phyloP scores from a whole-genome alignment of 2,113 vertebrate species.

The Alethe castanea region DNA sequence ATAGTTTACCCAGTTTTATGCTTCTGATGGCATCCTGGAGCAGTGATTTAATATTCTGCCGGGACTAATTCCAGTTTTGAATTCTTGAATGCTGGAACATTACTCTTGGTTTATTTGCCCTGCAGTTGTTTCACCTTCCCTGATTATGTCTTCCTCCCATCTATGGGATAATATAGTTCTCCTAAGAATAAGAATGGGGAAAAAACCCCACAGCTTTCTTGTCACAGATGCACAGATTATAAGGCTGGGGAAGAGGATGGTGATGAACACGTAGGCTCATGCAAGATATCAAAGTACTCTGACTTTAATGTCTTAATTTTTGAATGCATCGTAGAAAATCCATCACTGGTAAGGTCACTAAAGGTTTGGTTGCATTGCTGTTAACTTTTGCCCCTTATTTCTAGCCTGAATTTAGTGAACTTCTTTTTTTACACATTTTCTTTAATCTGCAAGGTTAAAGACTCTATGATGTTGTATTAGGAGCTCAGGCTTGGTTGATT shows the following conservation, averaged over 20 bases:
- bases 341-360: neutral
- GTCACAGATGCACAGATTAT: neutral
- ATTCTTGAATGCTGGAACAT: neutral
- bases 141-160: neutral
- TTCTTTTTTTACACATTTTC: neutral
- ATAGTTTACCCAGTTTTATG: slow-evolving; percentile 13
- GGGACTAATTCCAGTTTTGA: neutral
- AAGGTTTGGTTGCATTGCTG: neutral
- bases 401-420: neutral
- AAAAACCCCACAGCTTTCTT: neutral
- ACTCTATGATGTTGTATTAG: neutral
- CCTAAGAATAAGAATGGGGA: neutral
- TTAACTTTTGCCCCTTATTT: neutral
- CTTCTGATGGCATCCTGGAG: slow-evolving; percentile 14
- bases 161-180: neutral
- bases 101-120: slow-evolving; percentile 1
- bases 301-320: neutral
- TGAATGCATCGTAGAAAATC: neutral
- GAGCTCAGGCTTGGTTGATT: neutral
- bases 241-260: neutral
- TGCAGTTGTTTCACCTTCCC: slow-evolving; percentile 35
- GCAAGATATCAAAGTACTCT: neutral
- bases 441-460: neutral
- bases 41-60: slow-evolving; percentile 12
- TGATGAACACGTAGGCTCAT: neutral